Percentiles rank a stretch among this genome's conserved stretches.
phyloP scores from a whole-genome alignment of 2,797 vertebrate species.

The Hybognathus amarus region DNA sequence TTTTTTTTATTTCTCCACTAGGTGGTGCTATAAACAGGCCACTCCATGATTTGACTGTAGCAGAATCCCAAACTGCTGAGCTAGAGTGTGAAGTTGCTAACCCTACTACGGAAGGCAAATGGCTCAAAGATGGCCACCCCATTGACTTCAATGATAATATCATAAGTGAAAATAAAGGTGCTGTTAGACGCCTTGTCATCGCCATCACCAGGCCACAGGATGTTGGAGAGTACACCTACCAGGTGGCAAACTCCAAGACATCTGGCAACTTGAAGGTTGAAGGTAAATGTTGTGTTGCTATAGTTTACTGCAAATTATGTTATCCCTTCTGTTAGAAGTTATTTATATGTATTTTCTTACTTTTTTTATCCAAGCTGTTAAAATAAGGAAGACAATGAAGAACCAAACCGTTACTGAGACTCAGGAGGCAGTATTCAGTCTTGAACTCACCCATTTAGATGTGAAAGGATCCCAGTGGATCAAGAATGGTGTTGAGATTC shows the following conservation, averaged over 20 bases:
- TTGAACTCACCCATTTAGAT: conserved; percentile 91
- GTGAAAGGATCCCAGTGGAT: conserved; percentile 92
- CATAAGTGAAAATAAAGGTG: conserved; percentile 80
- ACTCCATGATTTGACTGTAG: conserved; percentile 89
- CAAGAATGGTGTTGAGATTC: conserved; percentile 89
- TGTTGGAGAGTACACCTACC: conserved; percentile 92
- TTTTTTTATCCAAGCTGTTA: conserved; percentile 82
- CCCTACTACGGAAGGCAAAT: conserved; percentile 86
- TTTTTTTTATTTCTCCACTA: conserved; percentile 59
- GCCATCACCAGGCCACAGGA: conserved; percentile 87
- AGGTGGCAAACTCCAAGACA: conserved; percentile 95
- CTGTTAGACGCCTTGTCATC: conserved; percentile 87
- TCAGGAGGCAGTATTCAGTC: conserved; percentile 84
- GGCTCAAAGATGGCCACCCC: conserved; percentile 87
- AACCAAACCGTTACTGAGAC: conserved; percentile 88
- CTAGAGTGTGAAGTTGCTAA: conserved; percentile 96
- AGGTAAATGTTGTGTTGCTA: conserved; percentile 73
- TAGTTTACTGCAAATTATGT: background rate
- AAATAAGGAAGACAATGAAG: conserved; percentile 90
- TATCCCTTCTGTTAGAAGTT: background rate
- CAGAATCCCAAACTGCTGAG: conserved; percentile 90
- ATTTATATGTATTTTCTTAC: conserved; percentile 37
- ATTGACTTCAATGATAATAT: conserved; percentile 84
- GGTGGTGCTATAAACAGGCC: conserved; percentile 96
- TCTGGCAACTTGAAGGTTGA: conserved; percentile 92